phyloP scores from a whole-genome alignment of 2,113 vertebrate genomes.

The Phocoena sinus region DNA sequence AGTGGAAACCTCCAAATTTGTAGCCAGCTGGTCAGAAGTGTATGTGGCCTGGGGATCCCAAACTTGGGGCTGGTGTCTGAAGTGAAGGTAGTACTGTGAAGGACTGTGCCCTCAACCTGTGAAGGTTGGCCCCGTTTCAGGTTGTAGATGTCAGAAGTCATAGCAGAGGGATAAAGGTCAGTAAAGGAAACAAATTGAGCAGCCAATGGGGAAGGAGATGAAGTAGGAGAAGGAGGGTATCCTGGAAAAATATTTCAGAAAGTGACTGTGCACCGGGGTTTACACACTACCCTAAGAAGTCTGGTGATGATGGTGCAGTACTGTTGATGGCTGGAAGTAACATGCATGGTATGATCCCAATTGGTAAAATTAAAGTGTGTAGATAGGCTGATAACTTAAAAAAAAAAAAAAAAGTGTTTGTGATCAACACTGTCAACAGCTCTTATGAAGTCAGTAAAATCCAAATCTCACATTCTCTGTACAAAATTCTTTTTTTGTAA shows the following conservation, averaged over 20 bases:
- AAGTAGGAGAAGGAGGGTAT: background rate
- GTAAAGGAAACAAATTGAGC: background rate
- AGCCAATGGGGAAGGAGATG: background rate
- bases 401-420: background rate
- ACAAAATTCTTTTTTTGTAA: background rate
- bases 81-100: background rate
- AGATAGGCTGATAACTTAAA: background rate
- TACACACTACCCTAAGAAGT: background rate
- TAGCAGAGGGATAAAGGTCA: background rate
- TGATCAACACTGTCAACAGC: background rate
- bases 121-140: background rate
- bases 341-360: background rate
- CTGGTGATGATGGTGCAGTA: background rate
- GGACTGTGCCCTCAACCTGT: background rate
- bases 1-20: background rate
- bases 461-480: background rate
- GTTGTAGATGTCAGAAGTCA: background rate
- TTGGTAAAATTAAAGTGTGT: background rate
- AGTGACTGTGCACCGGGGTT: background rate
- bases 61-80: background rate
- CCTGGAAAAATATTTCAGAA: background rate
- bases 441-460: background rate
- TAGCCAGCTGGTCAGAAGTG: background rate
- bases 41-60: background rate
- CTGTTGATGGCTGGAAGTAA: background rate